Percentiles rank a stretch among this genome's conserved stretches.
These are phyloP conservation scores for Drosophila barbarae DNA, from an alignment of 2,888 invertebrate species.

Conservation along the genomic window DNA sequence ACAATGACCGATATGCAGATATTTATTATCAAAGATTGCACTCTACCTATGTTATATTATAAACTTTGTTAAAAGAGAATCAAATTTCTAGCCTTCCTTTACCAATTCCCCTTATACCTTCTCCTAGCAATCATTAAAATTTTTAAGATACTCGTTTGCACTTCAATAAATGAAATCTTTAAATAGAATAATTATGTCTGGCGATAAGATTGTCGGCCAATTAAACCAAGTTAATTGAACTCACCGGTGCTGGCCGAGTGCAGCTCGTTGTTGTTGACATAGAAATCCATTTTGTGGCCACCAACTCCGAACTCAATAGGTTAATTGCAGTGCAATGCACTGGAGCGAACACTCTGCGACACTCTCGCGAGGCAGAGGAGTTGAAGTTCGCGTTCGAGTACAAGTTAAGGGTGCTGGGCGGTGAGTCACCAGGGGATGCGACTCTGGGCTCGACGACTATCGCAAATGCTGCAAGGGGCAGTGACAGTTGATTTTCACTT, in stretches of 20 bases:
- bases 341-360: constrained; percentile 33
- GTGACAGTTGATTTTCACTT: constrained; percentile 46
- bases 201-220: constrained; percentile 39
- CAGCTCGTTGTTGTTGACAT: constrained; percentile 56
- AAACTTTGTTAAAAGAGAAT: no score
- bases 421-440: constrained; percentile 46
- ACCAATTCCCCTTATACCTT: neutral
- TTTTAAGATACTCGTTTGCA: neutral
- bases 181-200: constrained; percentile 25
- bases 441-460: constrained; percentile 27
- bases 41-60: neutral
- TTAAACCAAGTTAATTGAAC: constrained; percentile 51
- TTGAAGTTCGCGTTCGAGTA: constrained; percentile 1
- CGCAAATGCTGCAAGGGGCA: constrained; percentile 29
- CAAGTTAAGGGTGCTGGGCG: constrained; percentile 21
- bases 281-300: constrained; percentile 70
- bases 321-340: constrained; percentile 65
- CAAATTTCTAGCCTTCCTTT: neutral
- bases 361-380: constrained; percentile 2
- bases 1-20: constrained; percentile 18
- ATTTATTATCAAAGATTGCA: neutral
- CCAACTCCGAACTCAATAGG: constrained; percentile 32
- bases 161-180: neutral
- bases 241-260: constrained; percentile 64
- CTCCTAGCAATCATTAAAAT: neutral